Evolutionary conservation across 2,888 invertebrate genomes (phyloP).

Genomic region (Galeruca laticollis): DNA sequence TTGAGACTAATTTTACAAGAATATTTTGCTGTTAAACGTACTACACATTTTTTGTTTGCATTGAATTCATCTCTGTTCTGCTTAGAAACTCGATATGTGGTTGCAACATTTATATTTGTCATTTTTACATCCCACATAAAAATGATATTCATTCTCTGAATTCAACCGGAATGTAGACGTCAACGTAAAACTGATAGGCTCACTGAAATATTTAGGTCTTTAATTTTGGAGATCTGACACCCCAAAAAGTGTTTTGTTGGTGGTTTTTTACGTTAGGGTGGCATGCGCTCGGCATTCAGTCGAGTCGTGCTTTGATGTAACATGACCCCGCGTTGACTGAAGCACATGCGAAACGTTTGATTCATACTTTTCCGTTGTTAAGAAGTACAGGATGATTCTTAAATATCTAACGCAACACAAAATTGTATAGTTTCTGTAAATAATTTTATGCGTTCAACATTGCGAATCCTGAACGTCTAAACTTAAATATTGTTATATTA

Average conservation of each 20-base stretch:
- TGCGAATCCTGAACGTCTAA: no score
- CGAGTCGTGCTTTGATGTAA: slow-evolving; percentile 7
- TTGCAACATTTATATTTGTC: slow-evolving; percentile 34
- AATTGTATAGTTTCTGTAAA: no score
- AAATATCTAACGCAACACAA: neutral
- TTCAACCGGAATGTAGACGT: slow-evolving; percentile 34
- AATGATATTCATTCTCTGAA: slow-evolving; percentile 32
- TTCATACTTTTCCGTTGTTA: neutral
- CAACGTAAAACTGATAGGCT: slow-evolving; percentile 33
- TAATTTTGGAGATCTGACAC: slow-evolving; percentile 31
- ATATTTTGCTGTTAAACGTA: no score
- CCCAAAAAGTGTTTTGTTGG: slow-evolving; percentile 24
- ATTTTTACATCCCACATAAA: slow-evolving; percentile 27
- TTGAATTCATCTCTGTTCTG: neutral
- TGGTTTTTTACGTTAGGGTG: slow-evolving; percentile 30
- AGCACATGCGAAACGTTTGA: neutral
- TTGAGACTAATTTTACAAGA: no score
- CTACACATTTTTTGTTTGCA: slow-evolving; percentile 1
- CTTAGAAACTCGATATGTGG: slow-evolving; percentile 24
- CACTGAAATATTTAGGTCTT: slow-evolving; percentile 35
- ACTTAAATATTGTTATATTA: no score
- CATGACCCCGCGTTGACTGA: neutral
- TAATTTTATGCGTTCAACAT: no score
- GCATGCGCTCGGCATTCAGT: slow-evolving; percentile 17
- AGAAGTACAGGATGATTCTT: neutral